Conservation (phyloP, 2,797 vertebrate species). For the Crenuchus spilurus region DNA sequence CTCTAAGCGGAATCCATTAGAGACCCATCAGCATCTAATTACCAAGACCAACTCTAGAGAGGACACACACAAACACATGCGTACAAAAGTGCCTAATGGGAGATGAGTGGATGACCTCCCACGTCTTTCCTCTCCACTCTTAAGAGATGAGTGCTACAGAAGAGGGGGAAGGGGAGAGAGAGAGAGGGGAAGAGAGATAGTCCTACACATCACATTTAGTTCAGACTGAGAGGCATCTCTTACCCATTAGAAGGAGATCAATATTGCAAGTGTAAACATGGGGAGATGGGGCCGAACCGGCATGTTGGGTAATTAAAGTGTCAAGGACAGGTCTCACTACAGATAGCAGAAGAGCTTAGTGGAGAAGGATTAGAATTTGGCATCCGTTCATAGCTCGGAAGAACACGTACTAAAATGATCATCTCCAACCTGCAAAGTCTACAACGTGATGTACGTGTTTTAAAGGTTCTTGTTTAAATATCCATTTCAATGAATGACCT, state of each 20-base stretch:
- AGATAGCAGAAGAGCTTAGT: constrained; percentile 10
- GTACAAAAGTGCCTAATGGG: constrained; percentile 26
- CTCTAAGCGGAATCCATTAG: constrained; percentile 50
- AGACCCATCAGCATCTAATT: constrained; percentile 48
- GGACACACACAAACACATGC: constrained; percentile 1
- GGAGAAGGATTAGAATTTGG: background rate
- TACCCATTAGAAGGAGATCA: constrained; percentile 54
- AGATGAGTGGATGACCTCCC: constrained; percentile 48
- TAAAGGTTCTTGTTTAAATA: no score
- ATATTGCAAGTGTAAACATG: constrained; percentile 57
- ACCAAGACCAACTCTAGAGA: constrained; percentile 43
- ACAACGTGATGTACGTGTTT: background rate
- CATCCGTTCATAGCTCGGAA: background rate
- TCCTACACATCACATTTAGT: constrained; percentile 18
- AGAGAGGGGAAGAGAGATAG: constrained; percentile 24
- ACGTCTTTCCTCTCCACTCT: constrained; percentile 27
- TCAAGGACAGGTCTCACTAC: constrained; percentile 46
- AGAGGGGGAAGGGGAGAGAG: constrained; percentile 10
- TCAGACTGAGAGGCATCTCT: constrained; percentile 49
- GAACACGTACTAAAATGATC: background rate
- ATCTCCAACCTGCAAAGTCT: no score
- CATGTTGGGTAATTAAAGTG: constrained; percentile 55
- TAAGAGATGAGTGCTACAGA: constrained; percentile 32
- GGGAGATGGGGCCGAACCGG: constrained; percentile 36
- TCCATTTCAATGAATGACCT: no score